These are phyloP conservation scores for Rana temporaria DNA, from an alignment of 2,113 vertebrate species.

Conservation along the genomic window DNA sequence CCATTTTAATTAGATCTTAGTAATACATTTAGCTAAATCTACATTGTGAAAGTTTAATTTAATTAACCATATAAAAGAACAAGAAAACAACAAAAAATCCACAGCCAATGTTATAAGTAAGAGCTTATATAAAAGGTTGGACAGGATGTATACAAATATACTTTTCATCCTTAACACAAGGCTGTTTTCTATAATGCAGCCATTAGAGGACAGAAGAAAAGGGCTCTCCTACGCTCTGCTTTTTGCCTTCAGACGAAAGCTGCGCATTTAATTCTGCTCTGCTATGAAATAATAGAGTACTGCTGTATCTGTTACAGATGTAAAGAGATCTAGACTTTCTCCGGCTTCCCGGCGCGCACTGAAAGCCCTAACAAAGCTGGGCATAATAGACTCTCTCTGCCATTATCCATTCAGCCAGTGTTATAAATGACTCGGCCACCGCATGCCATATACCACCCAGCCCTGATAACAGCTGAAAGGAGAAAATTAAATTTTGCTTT, in stretches of 20 bases:
- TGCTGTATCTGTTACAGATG: conserved; percentile 84
- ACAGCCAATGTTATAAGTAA: no score
- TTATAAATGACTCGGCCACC: conserved; percentile 92
- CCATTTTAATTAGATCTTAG: no score
- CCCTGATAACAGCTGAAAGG: conserved; percentile 93
- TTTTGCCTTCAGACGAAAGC: conserved; percentile 59
- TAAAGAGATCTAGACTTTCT: conserved; percentile 80
- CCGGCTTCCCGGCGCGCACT: conserved; percentile 75
- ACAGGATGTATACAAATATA: conserved; percentile 10
- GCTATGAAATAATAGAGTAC: conserved; percentile 84
- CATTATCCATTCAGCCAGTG: conserved; percentile 92
- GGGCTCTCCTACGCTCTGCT: background rate
- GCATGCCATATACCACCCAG: conserved; percentile 87
- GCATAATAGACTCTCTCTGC: conserved; percentile 87
- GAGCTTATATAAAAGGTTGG: background rate
- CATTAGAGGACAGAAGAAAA: background rate
- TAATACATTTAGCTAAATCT: no score
- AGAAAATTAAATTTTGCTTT: conserved; percentile 98
- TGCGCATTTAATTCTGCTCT: conserved; percentile 76
- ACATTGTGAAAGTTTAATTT: no score
- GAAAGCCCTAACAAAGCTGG: conserved; percentile 84
- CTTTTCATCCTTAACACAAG: background rate
- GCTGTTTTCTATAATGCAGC: background rate
- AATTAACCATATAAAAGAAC: no score
- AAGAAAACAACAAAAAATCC: no score